Evolutionary conservation across 2,797 vertebrate species (phyloP), one percentile per base, ranked within the genome.

Genomic region (Phaenicophaeus curvirostris): DNA sequence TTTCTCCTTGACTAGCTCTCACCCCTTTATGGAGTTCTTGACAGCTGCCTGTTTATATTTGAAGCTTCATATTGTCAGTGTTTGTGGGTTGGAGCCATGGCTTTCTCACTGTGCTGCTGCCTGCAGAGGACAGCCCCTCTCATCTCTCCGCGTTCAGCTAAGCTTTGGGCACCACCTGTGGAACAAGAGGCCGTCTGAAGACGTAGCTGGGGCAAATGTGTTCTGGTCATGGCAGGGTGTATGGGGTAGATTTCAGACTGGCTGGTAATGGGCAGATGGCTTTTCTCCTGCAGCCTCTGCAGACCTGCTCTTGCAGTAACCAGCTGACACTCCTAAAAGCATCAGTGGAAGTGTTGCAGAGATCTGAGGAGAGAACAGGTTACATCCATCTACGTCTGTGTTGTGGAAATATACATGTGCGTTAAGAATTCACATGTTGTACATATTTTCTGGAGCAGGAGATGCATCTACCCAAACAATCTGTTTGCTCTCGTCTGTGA

Each of bases 201-300:
- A 31, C 42, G 11, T 28, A 17, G 11, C 58, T 79, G 48, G 24
- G 41, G 14, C 25, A 50, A 7, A 12, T 82, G 28, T 68, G 31
- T 41, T 82, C 17, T 33, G 16, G 8, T 1, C 2, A 27, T 63
- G 76, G 4, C 8, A 30, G 21, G 30, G 7, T 7, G 0, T 23
- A 14, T 27, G 15, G 37, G 20, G 9, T 58, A 23, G 21, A 54
- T 57, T 68, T 67, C 23, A n/a, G 39, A n/a, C 9, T 51, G 25
- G 15, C 15, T 41, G 35, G 4, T 72, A 69, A 19, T 10, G 8
- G 21, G 9, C 58, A 28, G 39, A 39, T 46, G 11, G 51, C 31
- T 78, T 74, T 66, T 78, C 21, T 21, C 9, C n/a, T 76, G 19
- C 17, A n/a, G 13, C 13, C 31, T 41, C 53, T 85, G 17, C 63